A percentile compares a stretch with the other conserved stretches of the same genome.
Evolutionary conservation across 1,140 invertebrate genomes (phyloP).

Genomic region (Steinernema feltiae): DNA sequence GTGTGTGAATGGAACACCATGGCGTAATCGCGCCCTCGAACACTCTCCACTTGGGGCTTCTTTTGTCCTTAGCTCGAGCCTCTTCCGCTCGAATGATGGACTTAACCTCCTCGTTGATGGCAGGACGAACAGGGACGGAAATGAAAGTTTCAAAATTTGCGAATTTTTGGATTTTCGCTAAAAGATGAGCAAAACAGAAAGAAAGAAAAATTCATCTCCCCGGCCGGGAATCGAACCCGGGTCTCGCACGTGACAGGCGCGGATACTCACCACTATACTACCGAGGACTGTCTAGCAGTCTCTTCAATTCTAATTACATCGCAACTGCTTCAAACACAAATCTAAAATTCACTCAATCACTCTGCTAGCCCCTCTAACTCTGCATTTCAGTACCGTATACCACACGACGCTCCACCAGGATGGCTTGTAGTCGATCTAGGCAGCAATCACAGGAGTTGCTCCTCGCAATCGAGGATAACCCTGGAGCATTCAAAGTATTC

Average conservation of each 20-base stretch:
- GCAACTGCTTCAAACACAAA: not conserved
- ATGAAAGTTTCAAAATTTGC: not conserved
- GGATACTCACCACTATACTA: too few relatives aligned
- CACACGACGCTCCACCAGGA: slow-evolving; percentile 3
- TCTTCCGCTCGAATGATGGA: not conserved
- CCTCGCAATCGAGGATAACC: not conserved
- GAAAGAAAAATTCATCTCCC: too few relatives aligned
- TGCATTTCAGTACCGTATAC: not conserved
- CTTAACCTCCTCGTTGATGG: too few relatives aligned
- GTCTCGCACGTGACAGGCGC: too few relatives aligned
- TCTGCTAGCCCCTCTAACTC: not conserved
- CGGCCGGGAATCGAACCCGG: too few relatives aligned
- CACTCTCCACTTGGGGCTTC: not conserved
- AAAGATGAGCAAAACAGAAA: too few relatives aligned
- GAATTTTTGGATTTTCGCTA: too few relatives aligned
- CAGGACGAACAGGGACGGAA: too few relatives aligned
- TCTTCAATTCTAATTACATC: not conserved
- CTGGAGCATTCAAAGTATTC: not conserved
- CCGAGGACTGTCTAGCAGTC: too few relatives aligned
- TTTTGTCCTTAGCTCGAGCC: not conserved
- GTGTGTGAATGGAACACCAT: not conserved
- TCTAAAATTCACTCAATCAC: not conserved
- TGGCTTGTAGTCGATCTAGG: not conserved
- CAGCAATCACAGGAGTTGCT: not conserved
- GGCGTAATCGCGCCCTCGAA: not conserved